phyloP scores from a whole-genome alignment of 1,140 invertebrate species.

The Bursaphelenchus mucronatus region DNA sequence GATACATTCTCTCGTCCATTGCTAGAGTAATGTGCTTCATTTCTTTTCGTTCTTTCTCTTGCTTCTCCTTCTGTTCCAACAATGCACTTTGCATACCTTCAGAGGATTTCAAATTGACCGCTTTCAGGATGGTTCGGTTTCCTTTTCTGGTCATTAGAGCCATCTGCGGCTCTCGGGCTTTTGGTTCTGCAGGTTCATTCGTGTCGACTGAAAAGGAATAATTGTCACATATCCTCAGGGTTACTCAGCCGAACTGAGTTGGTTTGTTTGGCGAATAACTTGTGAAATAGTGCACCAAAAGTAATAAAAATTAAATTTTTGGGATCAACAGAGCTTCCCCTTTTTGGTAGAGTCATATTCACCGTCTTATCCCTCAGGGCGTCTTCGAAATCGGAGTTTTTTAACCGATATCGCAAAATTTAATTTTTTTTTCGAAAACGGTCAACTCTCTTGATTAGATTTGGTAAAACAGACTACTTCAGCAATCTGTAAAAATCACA shows the following conservation, averaged over 20 bases:
- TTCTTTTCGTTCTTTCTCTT: constrained; percentile 16
- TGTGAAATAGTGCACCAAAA: constrained; percentile 2
- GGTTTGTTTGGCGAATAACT: background rate
- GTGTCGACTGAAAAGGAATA: constrained; percentile 9
- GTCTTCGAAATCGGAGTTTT: too few species aligned
- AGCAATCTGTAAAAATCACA: too few species aligned
- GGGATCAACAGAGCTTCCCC: background rate
- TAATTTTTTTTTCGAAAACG: too few species aligned
- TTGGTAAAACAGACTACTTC: too few species aligned
- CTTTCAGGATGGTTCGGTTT: constrained; percentile 36
- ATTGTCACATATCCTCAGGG: background rate
- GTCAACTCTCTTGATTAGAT: too few species aligned
- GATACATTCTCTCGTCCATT: constrained; percentile 11
- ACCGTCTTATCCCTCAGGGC: too few species aligned
- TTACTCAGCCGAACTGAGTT: background rate
- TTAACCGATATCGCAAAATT: too few species aligned
- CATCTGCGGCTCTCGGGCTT: constrained; percentile 30
- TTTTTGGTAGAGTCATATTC: background rate
- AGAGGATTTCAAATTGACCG: constrained; percentile 20
- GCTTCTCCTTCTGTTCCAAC: background rate
- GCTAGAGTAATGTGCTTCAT: constrained; percentile 22
- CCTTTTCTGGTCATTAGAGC: constrained; percentile 37
- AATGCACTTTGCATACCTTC: constrained; percentile 23
- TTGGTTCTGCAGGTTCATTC: background rate
- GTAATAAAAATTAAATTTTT: background rate